Evolutionary conservation across 2,888 invertebrate species (phyloP), one percentile per base, ranked within the genome.

Genomic region (Copidosoma aretas): DNA sequence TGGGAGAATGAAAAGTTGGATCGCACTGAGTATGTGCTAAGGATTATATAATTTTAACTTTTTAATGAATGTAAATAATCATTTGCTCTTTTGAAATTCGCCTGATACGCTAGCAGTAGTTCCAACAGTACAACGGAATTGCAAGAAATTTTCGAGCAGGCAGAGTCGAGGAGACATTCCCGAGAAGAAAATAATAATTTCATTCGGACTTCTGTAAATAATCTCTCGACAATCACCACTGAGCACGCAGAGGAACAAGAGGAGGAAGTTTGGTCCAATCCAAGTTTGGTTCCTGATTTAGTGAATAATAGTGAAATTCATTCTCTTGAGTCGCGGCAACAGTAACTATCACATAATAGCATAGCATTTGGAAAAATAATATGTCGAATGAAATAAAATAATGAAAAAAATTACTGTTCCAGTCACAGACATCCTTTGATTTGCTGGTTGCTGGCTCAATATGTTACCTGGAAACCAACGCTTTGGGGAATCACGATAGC

Each of bases 171-270:
- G 21, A 76, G 78, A 25, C 76, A 73, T 65, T 82, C 81, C 5
- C 70, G 74, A 24, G 82, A 82, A 67, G 82, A 82, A 73, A 81
- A 80, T 67, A 80, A 81, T 68, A 80, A 79, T 71, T 59, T 73
- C 69, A 72, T 73, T 51, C 69, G 70, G 39, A 58, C 64, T 12
- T 68, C 70, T n/a, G 22, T 66, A 4, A 70, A 65, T 43, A 68
- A 71, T 64, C 49, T 69, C 25, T 53, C 68, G 22, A 64, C 65
- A 39, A 64, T 71, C 15, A 66, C 69, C 51, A 68, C 67, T 52
- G 75, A 73, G 52, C 73, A 75, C 10, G 70, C 67, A 32, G 71
- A 66, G 32, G 79, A 78, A 39, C 70, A 65, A 46, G 79, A 78
- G 22, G 71, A 67, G 21, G 77, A 78, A 21, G 70, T 71, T 59